A percentile compares a stretch with the other conserved stretches of the same genome.
Conservation (phyloP, 2,113 vertebrate genomes). For the Mixornis gularis region DNA sequence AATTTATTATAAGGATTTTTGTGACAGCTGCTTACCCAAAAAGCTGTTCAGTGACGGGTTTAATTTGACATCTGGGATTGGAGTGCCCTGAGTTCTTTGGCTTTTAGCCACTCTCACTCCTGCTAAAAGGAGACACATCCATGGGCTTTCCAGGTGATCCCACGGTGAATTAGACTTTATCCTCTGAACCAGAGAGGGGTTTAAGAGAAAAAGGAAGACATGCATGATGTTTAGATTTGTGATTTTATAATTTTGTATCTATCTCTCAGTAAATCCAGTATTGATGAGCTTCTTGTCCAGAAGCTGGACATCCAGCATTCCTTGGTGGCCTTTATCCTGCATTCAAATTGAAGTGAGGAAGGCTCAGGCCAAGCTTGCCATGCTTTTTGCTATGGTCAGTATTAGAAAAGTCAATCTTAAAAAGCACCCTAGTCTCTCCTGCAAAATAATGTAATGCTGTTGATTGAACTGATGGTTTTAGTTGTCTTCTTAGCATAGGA, state of each 20-base stretch:
- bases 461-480: not conserved
- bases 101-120: not conserved
- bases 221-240: not conserved
- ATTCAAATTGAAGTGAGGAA: not conserved
- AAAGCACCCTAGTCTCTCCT: not conserved
- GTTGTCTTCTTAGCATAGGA: fast-evolving
- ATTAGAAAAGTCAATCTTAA: not conserved
- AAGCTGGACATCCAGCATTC: not conserved
- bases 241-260: not conserved
- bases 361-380: not conserved
- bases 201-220: not conserved
- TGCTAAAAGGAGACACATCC: not conserved
- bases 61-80: not conserved
- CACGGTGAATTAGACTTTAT: not conserved
- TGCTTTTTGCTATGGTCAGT: not conserved
- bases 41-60: not conserved
- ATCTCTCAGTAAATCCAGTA: not conserved
- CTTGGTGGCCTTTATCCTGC: not conserved
- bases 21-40: not conserved
- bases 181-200: not conserved
- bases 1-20: conserved; percentile 8
- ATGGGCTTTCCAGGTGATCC: not conserved
- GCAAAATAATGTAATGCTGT: not conserved
- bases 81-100: not conserved
- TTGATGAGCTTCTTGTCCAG: not conserved